Conservation (phyloP, 1,140 invertebrate genomes). For the Cardiocondyla obscurior region DNA sequence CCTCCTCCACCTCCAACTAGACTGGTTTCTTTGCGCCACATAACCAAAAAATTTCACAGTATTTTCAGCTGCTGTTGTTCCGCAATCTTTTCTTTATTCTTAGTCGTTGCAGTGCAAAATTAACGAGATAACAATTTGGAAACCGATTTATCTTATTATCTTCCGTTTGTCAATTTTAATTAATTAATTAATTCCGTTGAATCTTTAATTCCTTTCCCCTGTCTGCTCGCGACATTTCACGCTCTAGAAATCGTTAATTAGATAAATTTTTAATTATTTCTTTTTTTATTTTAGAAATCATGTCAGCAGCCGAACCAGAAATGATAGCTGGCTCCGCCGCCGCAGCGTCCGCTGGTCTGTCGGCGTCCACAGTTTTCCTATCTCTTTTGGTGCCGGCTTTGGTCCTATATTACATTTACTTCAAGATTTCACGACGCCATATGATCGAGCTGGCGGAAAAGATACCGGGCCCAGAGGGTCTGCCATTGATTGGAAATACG, state of each 20-base stretch:
- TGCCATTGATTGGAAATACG: conserved; percentile 89
- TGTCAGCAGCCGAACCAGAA: conserved; percentile 81
- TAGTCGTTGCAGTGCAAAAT: too few species aligned
- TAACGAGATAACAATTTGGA: too few species aligned
- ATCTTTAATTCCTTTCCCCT: not conserved
- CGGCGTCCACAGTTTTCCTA: conserved; percentile 87
- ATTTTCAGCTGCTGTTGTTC: too few species aligned
- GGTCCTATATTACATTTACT: conserved; percentile 89
- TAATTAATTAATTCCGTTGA: not conserved
- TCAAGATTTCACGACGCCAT: conserved; percentile 87
- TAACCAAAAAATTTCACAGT: too few species aligned
- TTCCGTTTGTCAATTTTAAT: not conserved
- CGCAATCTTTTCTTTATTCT: too few species aligned
- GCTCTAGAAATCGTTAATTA: not conserved
- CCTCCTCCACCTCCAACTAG: too few species aligned
- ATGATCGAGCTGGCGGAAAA: conserved; percentile 89
- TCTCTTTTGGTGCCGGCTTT: conserved; percentile 88
- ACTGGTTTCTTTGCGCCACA: too few species aligned
- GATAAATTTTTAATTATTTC: not conserved
- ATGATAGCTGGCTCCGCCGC: conserved; percentile 77
- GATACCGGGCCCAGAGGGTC: conserved; percentile 88
- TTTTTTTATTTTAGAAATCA: conserved; percentile 61
- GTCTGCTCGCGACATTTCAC: not conserved
- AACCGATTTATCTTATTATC: too few species aligned
- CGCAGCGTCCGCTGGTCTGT: conserved; percentile 78